Evolutionary conservation across 2,113 vertebrate genomes (phyloP).

Genomic region (Myocastor coypus): DNA sequence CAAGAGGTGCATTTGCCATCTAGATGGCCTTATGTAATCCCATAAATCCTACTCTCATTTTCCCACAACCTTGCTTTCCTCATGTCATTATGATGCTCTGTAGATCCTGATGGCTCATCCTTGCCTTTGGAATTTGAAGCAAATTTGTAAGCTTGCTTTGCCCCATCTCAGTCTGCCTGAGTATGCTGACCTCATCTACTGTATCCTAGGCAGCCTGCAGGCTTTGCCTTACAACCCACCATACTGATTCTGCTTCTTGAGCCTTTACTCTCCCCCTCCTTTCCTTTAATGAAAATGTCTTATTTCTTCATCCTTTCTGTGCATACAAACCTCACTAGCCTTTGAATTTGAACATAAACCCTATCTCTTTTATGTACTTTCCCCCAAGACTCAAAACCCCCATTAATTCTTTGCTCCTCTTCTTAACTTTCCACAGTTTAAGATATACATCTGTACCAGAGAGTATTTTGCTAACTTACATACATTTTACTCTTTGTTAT

Average conservation of each 20-base stretch:
- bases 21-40: conserved; percentile 64
- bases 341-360: background rate
- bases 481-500: background rate
- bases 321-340: background rate
- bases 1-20: conserved; percentile 59
- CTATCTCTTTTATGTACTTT: background rate
- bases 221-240: background rate
- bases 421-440: background rate
- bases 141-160: background rate
- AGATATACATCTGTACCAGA: background rate
- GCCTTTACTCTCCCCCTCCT: background rate
- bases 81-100: background rate
- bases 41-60: conserved; percentile 63
- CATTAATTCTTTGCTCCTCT: background rate
- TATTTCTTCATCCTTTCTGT: background rate
- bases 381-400: background rate
- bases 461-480: background rate
- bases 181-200: background rate
- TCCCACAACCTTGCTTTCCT: conserved; percentile 50
- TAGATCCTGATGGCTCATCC: conserved; percentile 19
- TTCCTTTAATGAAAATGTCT: conserved; percentile 1
- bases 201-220: background rate
- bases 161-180: conserved; percentile 26
- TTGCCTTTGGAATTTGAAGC: conserved; percentile 42
- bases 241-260: background rate